Evolutionary conservation across 2,113 vertebrate genomes (phyloP), one percentile per base, ranked within the genome.

Genomic region (Falcunculus frontatus): DNA sequence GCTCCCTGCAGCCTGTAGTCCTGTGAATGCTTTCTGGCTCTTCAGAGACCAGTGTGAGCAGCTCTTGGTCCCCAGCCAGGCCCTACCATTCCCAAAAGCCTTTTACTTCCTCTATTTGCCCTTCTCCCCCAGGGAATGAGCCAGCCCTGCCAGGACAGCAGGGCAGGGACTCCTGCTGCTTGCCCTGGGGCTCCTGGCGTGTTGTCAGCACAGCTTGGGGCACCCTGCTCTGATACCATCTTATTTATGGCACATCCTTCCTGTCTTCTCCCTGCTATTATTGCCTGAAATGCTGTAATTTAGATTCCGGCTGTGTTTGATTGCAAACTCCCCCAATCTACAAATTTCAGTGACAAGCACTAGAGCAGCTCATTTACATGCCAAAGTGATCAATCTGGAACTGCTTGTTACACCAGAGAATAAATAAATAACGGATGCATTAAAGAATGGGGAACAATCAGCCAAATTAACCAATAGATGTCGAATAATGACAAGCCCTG

Each of bases 301-400:
- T 91, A 78, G 83, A 95, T 97, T 96, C 96, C 1, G 44, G 39
- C 91, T 95, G 94, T 93, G 93, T 94, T 95, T 94, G 95, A 95
- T 94, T 95, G 81, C 89, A 95, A 94, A 94, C 89, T 95, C 80
- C 91, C 57, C 84, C 93, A 72, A 27, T 79, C 84, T 91, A 72
- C 82, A 87, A 64, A 94, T 95, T 89, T 49, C 77, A 49, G 91
- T 84, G 93, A 87, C 60, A 70, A 87, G 87, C 89, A 53, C 62
- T 84, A 56, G 60, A 84, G 89, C 33, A 84, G 93, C 89, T 95
- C 74, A 87, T 96, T 93, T 91, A 29, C 94, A 95, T 96, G 89
- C 56, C 89, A 57, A 75, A 95, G 89, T 64, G 86, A 95, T 95
- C 93, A 87, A 52, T 94, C 69, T 13, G 20, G 62, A 81, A 32